Conservation (phyloP, 2,113 vertebrate species). For the Pseudopodoces humilis region DNA sequence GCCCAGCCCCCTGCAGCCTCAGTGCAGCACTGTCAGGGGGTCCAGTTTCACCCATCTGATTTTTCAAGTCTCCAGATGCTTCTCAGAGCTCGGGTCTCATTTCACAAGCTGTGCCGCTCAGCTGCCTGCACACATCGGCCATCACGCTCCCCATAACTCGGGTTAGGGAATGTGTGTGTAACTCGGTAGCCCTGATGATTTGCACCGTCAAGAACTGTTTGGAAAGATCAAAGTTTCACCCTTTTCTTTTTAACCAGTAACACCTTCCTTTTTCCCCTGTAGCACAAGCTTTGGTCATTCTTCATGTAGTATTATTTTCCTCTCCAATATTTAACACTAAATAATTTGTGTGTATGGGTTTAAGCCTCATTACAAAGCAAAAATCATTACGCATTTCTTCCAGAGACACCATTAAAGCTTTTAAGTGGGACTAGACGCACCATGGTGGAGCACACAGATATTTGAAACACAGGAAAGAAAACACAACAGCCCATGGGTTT, state of each 20-base stretch:
- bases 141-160: not conserved
- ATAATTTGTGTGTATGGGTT: not conserved
- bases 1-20: not conserved
- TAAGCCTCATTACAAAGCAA: not conserved
- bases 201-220: not conserved
- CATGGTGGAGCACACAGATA: not conserved
- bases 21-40: fast-evolving
- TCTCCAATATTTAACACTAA: not conserved
- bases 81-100: not conserved
- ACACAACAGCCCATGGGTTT: not conserved
- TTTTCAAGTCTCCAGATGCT: not conserved
- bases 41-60: not conserved
- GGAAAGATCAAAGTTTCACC: not conserved
- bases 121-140: not conserved
- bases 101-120: not conserved
- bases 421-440: not conserved
- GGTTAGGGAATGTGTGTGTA: not conserved
- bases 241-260: not conserved
- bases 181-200: not conserved
- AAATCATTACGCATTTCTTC: not conserved
- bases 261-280: not conserved
- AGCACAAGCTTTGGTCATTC: not conserved
- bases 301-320: not conserved
- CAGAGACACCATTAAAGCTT: not conserved
- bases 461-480: not conserved